These are phyloP conservation scores for Gambusia affinis DNA, from an alignment of 2,113 vertebrate species.

Conservation along the genomic window DNA sequence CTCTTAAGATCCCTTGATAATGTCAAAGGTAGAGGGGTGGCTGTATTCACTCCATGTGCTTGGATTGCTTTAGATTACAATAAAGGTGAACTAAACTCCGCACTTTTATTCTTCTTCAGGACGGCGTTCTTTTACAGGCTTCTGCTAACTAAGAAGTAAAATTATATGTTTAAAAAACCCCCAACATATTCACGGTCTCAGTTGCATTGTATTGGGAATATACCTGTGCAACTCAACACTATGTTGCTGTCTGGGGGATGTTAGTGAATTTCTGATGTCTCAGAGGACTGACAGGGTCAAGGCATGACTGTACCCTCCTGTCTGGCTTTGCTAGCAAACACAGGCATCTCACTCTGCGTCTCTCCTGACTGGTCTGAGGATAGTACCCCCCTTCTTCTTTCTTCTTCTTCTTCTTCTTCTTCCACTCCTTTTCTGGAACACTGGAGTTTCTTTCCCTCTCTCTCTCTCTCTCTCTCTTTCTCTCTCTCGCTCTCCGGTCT, in stretches of 20 bases:
- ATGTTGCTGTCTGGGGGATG: slow-evolving; percentile 42
- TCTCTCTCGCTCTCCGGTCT: slow-evolving; percentile 69
- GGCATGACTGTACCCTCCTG: slow-evolving; percentile 67
- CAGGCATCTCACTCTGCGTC: slow-evolving; percentile 66
- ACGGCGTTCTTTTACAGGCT: background rate
- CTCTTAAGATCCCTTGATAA: slow-evolving; percentile 77
- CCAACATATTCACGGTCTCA: slow-evolving; percentile 18
- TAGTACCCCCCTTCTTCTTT: slow-evolving; percentile 56
- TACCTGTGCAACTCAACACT: slow-evolving; percentile 28
- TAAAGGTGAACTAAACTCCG: slow-evolving; percentile 9
- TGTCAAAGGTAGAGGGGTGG: slow-evolving; percentile 62
- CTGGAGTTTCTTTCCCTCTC: slow-evolving; percentile 76
- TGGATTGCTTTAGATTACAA: slow-evolving; percentile 24
- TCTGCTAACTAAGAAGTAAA: slow-evolving; percentile 16
- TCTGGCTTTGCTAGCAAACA: slow-evolving; percentile 74
- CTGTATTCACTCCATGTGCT: slow-evolving; percentile 40
- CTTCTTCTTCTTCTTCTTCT: slow-evolving; percentile 41
- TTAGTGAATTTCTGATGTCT: slow-evolving; percentile 70
- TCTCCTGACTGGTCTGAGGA: slow-evolving; percentile 61
- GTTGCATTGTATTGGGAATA: slow-evolving; percentile 36
- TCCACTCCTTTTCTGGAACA: slow-evolving; percentile 71
- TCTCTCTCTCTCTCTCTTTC: slow-evolving; percentile 27
- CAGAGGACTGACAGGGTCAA: slow-evolving; percentile 64
- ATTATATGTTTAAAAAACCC: slow-evolving; percentile 19
- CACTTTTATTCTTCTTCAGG: slow-evolving; percentile 12